Evolutionary conservation across 2,888 invertebrate species (phyloP).

Genomic region (Coelogynopora nodosa): DNA sequence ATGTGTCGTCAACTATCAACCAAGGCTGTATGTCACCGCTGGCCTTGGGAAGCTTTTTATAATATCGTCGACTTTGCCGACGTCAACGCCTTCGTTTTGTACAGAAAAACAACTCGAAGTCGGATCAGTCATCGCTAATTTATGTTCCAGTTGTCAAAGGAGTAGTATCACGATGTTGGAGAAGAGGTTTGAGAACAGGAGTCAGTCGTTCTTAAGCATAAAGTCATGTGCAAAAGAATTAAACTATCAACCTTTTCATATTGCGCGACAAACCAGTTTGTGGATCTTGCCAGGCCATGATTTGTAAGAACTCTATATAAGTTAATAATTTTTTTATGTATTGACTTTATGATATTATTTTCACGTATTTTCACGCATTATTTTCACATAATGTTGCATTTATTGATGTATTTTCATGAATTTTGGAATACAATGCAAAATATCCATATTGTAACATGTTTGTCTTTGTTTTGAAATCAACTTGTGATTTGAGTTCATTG

Average conservation of each 20-base stretch:
- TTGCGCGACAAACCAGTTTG: conserved; percentile 15
- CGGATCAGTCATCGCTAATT: neutral
- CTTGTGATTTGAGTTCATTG: neutral
- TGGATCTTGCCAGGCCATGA: conserved; percentile 24
- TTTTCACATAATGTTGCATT: no score
- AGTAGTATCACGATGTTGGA: neutral
- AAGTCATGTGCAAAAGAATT: conserved; percentile 4
- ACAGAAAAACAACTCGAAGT: neutral
- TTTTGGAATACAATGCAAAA: neutral
- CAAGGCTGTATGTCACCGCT: no score
- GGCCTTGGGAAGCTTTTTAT: no score
- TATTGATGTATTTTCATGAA: neutral
- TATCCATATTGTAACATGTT: neutral
- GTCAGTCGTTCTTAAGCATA: neutral
- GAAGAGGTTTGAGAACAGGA: neutral
- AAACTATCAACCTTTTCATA: neutral
- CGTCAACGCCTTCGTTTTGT: neutral
- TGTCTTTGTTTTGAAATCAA: neutral
- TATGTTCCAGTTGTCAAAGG: neutral
- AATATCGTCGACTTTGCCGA: neutral
- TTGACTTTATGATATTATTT: neutral
- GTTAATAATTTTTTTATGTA: neutral
- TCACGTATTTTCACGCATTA: no score
- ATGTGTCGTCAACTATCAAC: no score
- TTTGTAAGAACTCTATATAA: neutral